Conservation (phyloP, 2,888 invertebrate species). For the Clunio marinus region DNA sequence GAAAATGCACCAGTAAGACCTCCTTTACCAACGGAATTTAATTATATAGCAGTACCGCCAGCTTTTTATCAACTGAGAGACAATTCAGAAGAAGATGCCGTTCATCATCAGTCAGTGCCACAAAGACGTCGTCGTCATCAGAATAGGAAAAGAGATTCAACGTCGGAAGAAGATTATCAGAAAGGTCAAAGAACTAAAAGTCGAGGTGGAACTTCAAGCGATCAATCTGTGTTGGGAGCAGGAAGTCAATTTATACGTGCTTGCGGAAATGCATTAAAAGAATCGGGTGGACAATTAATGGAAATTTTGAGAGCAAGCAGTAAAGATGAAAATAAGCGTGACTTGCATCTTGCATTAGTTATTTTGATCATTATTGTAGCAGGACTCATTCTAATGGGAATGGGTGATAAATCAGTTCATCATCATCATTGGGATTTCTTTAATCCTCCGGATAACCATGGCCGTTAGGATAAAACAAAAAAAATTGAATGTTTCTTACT, state of each 20-base stretch:
- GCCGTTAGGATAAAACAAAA: too few relatives aligned
- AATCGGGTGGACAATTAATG: conserved; percentile 65
- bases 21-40: conserved; percentile 54
- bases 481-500: too few relatives aligned
- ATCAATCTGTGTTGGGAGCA: conserved; percentile 65
- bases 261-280: conserved; percentile 61
- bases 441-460: conserved; percentile 68
- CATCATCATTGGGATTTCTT: conserved; percentile 86
- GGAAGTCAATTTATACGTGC: conserved; percentile 67
- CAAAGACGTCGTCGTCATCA: conserved; percentile 54
- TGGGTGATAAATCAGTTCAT: conserved; percentile 68
- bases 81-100: conserved; percentile 47
- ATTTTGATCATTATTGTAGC: conserved; percentile 74
- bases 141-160: conserved; percentile 53
- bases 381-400: conserved; percentile 69
- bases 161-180: conserved; percentile 55
- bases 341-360: conserved; percentile 70
- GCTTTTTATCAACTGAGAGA: conserved; percentile 53
- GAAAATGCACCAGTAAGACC: conserved; percentile 52
- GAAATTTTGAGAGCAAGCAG: conserved; percentile 57
- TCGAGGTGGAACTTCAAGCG: conserved; percentile 50
- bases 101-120: conserved; percentile 50
- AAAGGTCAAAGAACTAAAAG: conserved; percentile 47
- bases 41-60: conserved; percentile 54
- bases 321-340: conserved; percentile 60